phyloP scores from a whole-genome alignment of 1,140 invertebrate species.

The Hyles euphorbiae region DNA sequence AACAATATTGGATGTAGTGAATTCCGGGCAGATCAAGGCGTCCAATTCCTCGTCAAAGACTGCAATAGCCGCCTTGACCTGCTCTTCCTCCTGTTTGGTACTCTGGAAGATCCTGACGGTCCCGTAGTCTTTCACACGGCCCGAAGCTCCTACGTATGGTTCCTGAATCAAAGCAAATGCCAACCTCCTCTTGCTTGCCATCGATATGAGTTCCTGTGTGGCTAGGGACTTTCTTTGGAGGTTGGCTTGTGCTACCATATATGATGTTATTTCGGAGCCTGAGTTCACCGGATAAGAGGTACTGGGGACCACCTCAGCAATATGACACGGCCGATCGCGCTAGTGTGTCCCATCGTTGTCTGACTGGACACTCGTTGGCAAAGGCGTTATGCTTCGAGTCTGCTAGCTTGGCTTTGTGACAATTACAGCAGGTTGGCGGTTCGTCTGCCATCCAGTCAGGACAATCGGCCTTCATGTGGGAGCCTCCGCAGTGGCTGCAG shows the following conservation, averaged over 20 bases:
- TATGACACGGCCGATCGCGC: constrained; percentile 2
- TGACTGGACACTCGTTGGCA: not conserved
- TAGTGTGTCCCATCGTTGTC: constrained; percentile 2
- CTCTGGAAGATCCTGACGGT: constrained; percentile 13
- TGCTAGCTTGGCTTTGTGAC: not conserved
- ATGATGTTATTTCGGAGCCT: not conserved
- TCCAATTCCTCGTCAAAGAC: constrained; percentile 11
- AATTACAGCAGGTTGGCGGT: constrained; percentile 4
- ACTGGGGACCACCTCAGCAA: constrained; percentile 1
- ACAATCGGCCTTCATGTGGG: constrained; percentile 1
- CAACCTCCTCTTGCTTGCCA: not conserved
- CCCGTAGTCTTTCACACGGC: constrained; percentile 1
- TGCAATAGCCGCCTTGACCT: constrained; percentile 14
- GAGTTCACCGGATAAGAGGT: too few species aligned
- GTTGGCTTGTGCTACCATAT: constrained; percentile 13
- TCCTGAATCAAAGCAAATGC: constrained; percentile 6
- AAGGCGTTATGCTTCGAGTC: constrained; percentile 2
- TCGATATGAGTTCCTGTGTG: constrained; percentile 14
- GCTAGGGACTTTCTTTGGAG: constrained; percentile 17
- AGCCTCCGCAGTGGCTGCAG: constrained; percentile 7
- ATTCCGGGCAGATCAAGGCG: constrained; percentile 6
- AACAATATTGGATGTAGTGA: constrained; percentile 19
- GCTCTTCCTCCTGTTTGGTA: not conserved
- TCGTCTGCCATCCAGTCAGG: not conserved
- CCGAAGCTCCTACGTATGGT: constrained; percentile 5